These are phyloP conservation scores for Graptemys geographica DNA, from an alignment of 2,797 vertebrate species.

Conservation along the genomic window DNA sequence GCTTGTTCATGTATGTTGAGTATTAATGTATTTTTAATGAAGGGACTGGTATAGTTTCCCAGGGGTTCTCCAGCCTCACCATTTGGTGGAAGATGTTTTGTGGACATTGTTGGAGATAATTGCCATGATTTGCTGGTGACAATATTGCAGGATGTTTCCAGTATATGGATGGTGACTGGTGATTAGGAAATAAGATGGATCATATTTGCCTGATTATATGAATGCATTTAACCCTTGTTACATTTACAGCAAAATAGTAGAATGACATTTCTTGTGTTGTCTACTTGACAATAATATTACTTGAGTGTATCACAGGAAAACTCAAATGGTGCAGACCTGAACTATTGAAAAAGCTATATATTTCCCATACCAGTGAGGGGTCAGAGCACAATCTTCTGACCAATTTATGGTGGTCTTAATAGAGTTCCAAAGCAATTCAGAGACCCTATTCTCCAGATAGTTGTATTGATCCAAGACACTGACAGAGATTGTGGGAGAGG, in stretches of 20 bases:
- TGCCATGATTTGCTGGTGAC: neutral
- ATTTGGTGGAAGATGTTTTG: neutral
- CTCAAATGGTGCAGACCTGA: neutral
- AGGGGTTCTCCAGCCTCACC: neutral
- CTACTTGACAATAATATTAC: neutral
- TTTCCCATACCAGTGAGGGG: neutral
- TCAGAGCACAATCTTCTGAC: neutral
- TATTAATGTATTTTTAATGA: neutral
- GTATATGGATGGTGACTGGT: neutral
- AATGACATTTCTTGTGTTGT: neutral
- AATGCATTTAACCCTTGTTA: neutral
- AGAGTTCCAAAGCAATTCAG: neutral
- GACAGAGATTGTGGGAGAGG: neutral
- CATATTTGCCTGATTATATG: neutral
- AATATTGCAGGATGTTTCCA: neutral
- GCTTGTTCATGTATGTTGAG: neutral
- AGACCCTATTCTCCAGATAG: neutral
- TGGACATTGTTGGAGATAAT: neutral
- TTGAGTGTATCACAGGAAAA: neutral
- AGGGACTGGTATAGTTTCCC: neutral
- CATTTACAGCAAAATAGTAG: neutral
- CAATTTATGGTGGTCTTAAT: slow-evolving; percentile 1
- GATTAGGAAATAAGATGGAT: neutral
- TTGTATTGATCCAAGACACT: neutral
- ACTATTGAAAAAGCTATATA: neutral